Conservation (phyloP, 2,888 invertebrate genomes). For the Pammene aurita region DNA sequence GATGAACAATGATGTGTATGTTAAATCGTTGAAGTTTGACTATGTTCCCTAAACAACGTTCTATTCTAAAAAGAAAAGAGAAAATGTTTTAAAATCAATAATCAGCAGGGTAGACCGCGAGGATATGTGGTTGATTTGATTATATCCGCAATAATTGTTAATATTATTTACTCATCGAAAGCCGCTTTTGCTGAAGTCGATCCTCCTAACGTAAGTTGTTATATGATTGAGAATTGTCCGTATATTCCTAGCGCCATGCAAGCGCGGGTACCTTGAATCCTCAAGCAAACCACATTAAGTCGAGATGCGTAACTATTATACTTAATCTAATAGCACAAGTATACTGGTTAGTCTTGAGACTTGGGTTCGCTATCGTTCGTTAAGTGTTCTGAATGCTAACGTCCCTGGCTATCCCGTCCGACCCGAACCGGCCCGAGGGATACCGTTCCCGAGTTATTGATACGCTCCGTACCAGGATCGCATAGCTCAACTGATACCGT, state of each 20-base stretch:
- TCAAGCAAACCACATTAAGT: neutral
- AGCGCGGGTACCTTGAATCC: neutral
- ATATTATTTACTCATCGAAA: neutral
- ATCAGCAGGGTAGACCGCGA: too few relatives aligned
- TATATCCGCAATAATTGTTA: too few relatives aligned
- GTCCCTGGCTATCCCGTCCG: neutral
- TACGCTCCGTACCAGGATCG: conserved; percentile 49
- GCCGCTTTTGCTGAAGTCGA: neutral
- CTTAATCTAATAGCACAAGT: neutral
- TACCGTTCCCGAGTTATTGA: conserved; percentile 49
- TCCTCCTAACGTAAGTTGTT: conserved; percentile 20
- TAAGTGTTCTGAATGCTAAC: neutral
- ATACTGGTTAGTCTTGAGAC: neutral
- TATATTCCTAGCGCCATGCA: neutral
- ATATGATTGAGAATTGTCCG: neutral
- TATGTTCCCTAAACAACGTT: too few relatives aligned
- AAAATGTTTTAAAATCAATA: too few relatives aligned
- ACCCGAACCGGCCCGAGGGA: conserved; percentile 21
- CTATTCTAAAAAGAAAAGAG: too few relatives aligned
- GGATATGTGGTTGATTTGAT: too few relatives aligned
- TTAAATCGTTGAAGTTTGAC: too few relatives aligned
- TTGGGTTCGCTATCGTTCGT: neutral
- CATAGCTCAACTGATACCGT: conserved; percentile 43
- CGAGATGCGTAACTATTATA: neutral
- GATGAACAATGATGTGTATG: too few relatives aligned